These are phyloP conservation scores for Calidris pygmaea DNA, from an alignment of 2,113 vertebrate species.

Conservation along the genomic window DNA sequence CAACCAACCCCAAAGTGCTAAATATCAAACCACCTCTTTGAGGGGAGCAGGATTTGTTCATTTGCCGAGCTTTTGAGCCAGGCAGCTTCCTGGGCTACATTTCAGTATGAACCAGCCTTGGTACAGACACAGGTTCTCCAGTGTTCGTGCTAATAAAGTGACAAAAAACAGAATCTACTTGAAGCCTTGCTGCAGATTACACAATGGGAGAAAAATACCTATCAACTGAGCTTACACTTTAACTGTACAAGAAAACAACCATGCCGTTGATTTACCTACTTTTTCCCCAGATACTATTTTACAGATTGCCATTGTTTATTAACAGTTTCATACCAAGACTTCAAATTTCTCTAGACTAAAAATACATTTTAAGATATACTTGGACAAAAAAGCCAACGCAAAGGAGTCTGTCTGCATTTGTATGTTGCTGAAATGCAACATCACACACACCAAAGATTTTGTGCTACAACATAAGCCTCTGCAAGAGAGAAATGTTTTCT, in stretches of 20 bases:
- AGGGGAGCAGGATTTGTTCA: not conserved
- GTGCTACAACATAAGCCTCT: not conserved
- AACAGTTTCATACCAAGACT: not conserved
- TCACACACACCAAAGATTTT: not conserved
- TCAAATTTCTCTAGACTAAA: not conserved
- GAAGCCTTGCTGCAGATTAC: not conserved
- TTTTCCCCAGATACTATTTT: not conserved
- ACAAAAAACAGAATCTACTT: not conserved
- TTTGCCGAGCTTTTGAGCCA: not conserved
- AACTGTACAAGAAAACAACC: not conserved
- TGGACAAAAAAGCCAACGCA: not conserved
- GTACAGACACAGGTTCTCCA: not conserved
- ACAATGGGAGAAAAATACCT: not conserved
- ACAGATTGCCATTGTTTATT: not conserved
- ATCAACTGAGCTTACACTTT: not conserved
- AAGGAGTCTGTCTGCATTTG: not conserved
- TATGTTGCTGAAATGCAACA: not conserved
- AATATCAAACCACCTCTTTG: not conserved
- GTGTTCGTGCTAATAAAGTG: accelerated
- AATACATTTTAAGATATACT: conserved; percentile 9
- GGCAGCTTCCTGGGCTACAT: not conserved
- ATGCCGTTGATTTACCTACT: not conserved
- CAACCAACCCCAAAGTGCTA: not conserved
- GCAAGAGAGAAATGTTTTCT: not conserved
- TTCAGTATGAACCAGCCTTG: not conserved